Conservation (phyloP, 2,113 vertebrate genomes). For the Bubalus kerabau region DNA sequence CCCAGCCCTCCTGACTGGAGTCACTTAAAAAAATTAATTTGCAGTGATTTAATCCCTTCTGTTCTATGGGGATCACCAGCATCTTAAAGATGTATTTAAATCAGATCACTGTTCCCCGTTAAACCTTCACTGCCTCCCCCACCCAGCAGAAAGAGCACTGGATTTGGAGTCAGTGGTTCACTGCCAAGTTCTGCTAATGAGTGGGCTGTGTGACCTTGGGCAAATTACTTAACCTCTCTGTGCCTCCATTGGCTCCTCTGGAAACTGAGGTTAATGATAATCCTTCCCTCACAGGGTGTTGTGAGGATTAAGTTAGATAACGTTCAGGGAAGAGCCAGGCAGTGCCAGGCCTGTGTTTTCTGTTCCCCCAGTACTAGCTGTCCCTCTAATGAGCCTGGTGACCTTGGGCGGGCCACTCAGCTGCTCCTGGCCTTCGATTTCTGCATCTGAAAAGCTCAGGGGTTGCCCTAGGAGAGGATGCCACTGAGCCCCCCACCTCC, state of each 20-base stretch:
- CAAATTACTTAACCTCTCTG: conserved; percentile 63
- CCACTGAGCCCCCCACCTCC: neutral
- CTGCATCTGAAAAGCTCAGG: neutral
- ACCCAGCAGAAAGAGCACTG: neutral
- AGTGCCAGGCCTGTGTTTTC: neutral
- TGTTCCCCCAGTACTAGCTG: neutral
- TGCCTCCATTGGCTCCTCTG: neutral
- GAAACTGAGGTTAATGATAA: conserved; percentile 42
- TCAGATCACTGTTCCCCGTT: conserved; percentile 25
- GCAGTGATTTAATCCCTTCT: conserved; percentile 56
- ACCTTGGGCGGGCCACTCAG: conserved; percentile 13
- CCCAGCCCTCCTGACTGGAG: conserved; percentile 32
- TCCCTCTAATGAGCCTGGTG: conserved; percentile 36
- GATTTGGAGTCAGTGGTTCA: neutral
- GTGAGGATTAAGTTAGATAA: conserved; percentile 33
- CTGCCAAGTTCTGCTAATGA: conserved; percentile 32
- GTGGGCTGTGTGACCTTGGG: conserved; percentile 52
- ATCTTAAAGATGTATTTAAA: conserved; percentile 59
- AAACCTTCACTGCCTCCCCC: neutral
- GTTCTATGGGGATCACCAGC: conserved; percentile 57
- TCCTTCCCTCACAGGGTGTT: neutral
- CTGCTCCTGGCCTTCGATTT: neutral
- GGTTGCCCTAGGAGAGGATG: neutral
- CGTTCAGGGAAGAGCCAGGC: neutral
- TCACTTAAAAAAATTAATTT: conserved; percentile 63